Conservation (phyloP, 1,140 invertebrate genomes). For the Goniozus legneri region DNA sequence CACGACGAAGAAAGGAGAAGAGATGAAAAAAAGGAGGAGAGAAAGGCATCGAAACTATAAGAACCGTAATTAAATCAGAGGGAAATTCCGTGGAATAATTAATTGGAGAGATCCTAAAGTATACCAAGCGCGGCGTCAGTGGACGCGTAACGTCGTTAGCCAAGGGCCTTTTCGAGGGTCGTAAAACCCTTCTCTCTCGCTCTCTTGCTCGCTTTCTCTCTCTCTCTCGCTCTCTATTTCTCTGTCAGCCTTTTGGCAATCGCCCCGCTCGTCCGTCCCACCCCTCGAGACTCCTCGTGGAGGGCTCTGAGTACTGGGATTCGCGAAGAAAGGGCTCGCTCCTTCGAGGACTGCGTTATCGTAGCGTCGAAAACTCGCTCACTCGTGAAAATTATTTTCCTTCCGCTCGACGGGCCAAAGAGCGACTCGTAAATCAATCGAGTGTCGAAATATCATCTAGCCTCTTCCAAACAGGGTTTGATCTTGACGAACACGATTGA, state of each 20-base stretch:
- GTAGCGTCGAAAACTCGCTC: no score
- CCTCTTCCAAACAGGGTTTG: no score
- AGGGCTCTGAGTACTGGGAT: constrained; percentile 23
- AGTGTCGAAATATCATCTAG: no score
- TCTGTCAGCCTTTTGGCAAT: constrained; percentile 5
- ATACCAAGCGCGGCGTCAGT: constrained; percentile 38
- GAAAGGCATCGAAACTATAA: constrained; percentile 25
- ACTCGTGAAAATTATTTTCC: no score
- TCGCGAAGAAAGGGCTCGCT: constrained; percentile 28
- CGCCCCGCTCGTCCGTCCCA: no score
- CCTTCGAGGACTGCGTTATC: no score
- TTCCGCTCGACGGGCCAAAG: no score
- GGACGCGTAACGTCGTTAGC: constrained; percentile 43
- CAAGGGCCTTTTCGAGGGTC: constrained; percentile 33
- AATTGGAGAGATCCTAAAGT: constrained; percentile 40
- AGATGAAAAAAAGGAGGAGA: constrained; percentile 11
- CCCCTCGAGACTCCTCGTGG: constrained; percentile 24
- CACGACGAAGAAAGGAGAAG: constrained; percentile 8
- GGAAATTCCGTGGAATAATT: constrained; percentile 47
- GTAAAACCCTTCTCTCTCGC: constrained; percentile 19
- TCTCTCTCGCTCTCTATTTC: background rate
- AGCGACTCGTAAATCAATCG: no score
- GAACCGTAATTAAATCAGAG: constrained; percentile 45
- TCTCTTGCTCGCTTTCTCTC: background rate
- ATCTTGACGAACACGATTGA: no score